phyloP scores from a whole-genome alignment of 2,113 vertebrate species.

The Xerus inauris region DNA sequence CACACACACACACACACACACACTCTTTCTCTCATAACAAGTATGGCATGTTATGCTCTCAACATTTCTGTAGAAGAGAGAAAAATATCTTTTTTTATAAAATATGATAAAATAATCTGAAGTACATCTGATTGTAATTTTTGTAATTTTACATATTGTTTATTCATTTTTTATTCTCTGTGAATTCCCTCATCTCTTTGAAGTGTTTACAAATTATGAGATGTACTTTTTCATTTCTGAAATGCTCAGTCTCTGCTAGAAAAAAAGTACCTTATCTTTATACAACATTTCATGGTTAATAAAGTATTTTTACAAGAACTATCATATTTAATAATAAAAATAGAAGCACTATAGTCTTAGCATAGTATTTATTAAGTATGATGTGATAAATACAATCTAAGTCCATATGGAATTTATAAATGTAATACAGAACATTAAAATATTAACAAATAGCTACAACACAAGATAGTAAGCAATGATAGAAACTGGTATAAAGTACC shows the following conservation, averaged over 20 bases:
- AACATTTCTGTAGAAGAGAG: not conserved
- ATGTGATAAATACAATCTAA: not conserved
- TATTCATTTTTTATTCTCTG: not conserved
- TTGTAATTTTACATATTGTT: not conserved
- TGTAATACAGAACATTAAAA: not conserved
- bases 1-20: too few species aligned
- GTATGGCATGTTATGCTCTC: not conserved
- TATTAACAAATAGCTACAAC: not conserved
- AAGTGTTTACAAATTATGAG: conserved; percentile 6
- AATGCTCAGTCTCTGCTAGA: not conserved
- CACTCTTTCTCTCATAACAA: not conserved
- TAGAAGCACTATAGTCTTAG: not conserved
- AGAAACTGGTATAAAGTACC: not conserved
- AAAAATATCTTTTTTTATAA: not conserved
- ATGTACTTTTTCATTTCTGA: not conserved
- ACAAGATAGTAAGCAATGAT: not conserved
- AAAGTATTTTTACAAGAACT: not conserved
- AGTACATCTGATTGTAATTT: not conserved
- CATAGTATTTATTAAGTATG: conserved; percentile 18
- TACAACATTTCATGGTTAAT: not conserved
- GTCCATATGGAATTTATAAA: conserved; percentile 13
- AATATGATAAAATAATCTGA: not conserved
- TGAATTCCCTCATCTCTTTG: not conserved
- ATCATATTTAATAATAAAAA: not conserved
- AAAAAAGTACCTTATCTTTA: conserved; percentile 7